A percentile compares a stretch with the other conserved stretches of the same genome.
phyloP scores from a whole-genome alignment of 2,888 invertebrate species.

The Drosophila parthenogenetica region DNA sequence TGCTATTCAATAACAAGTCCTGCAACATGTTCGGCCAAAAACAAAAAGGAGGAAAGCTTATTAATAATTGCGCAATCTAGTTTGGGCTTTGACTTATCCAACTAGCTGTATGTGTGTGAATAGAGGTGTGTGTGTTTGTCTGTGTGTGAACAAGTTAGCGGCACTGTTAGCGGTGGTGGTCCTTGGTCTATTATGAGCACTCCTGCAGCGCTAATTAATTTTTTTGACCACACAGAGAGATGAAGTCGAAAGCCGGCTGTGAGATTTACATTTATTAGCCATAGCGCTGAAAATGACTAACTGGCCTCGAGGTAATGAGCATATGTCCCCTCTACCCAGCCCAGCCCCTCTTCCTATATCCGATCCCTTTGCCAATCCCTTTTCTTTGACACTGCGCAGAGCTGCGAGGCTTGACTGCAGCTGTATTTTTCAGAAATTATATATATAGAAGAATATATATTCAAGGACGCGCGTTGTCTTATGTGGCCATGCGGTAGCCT shows the following conservation, averaged over 20 bases:
- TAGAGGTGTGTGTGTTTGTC: slow-evolving; percentile 13
- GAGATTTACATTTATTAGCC: slow-evolving; percentile 79
- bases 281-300: slow-evolving; percentile 63
- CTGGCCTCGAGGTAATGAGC: slow-evolving; percentile 67
- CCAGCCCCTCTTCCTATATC: neutral
- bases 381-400: neutral
- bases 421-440: slow-evolving; percentile 15
- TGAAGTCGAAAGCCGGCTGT: slow-evolving; percentile 38
- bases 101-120: slow-evolving; percentile 4
- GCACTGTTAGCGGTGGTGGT: slow-evolving; percentile 12
- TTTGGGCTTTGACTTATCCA: slow-evolving; percentile 55
- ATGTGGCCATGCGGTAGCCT: slow-evolving; percentile 43
- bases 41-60: slow-evolving; percentile 49
- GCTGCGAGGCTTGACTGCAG: slow-evolving; percentile 13
- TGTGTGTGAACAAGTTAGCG: slow-evolving; percentile 29
- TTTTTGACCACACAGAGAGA: slow-evolving; percentile 68
- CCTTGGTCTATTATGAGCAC: slow-evolving; percentile 57
- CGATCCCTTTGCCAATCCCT: neutral
- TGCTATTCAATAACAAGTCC: slow-evolving; percentile 30
- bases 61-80: slow-evolving; percentile 71
- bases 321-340: neutral
- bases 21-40: slow-evolving; percentile 11
- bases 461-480: slow-evolving; percentile 61
- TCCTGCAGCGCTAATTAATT: slow-evolving; percentile 81
- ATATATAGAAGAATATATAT: slow-evolving; percentile 22